Conservation (phyloP, 1,140 invertebrate genomes). For the Bombus picipes region DNA sequence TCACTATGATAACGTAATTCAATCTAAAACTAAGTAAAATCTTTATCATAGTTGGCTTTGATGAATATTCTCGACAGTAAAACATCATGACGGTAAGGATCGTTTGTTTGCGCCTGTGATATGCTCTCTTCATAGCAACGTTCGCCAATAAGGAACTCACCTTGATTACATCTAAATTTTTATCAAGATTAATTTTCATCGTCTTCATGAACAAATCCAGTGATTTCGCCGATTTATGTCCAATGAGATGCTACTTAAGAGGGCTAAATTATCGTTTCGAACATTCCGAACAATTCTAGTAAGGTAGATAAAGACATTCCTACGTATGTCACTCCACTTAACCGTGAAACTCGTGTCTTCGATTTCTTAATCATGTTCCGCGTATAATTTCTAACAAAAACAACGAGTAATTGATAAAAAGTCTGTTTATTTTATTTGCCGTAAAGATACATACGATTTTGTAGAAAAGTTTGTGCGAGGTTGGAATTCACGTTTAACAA, state of each 20-base stretch:
- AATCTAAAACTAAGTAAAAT: not conserved
- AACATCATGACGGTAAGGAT: conserved; percentile 55
- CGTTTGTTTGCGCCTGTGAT: conserved; percentile 63
- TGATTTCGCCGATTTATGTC: conserved; percentile 52
- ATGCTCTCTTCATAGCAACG: conserved; percentile 57
- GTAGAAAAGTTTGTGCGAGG: not conserved
- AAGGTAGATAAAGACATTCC: conserved; percentile 57
- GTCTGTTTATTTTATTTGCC: not conserved
- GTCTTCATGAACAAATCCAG: conserved; percentile 69
- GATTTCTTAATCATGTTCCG: not conserved
- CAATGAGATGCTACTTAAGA: conserved; percentile 77
- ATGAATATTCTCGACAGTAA: conserved; percentile 39
- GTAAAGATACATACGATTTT: not conserved
- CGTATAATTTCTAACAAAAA: not conserved
- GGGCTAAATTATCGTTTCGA: conserved; percentile 52
- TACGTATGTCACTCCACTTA: not conserved
- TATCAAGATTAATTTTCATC: conserved; percentile 36
- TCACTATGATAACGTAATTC: not conserved
- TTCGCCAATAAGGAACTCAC: conserved; percentile 37
- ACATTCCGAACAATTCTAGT: conserved; percentile 54
- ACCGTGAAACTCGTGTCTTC: not conserved
- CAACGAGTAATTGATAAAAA: no score
- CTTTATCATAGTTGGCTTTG: conserved; percentile 20
- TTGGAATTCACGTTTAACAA: not conserved
- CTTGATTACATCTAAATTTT: conserved; percentile 34